A percentile compares a stretch with the other conserved stretches of the same genome.
Conservation (phyloP, 2,113 vertebrate species). For the Hyaena hyaena region DNA sequence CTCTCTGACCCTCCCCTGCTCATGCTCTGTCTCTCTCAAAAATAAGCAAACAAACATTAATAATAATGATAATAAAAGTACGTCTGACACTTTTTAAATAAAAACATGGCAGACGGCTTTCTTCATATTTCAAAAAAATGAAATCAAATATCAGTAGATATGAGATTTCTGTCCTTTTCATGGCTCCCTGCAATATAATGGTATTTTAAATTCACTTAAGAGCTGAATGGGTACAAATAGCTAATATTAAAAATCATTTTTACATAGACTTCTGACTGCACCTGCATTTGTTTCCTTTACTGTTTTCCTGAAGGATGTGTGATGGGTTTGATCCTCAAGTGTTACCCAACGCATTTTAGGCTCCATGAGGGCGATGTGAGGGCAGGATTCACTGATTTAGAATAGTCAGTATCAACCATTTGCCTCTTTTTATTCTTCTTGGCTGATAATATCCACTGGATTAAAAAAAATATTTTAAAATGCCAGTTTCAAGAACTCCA, state of each 20-base stretch:
- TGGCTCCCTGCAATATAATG: not conserved
- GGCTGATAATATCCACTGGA: not conserved
- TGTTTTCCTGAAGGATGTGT: not conserved
- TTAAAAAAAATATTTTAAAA: conserved; percentile 53
- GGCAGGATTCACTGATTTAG: not conserved
- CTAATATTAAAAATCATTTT: not conserved
- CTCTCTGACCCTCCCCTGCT: no score
- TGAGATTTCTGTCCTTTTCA: not conserved
- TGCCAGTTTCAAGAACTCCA: conserved; percentile 10
- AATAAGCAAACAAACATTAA: no score
- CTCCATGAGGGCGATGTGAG: not conserved
- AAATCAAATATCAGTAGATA: not conserved
- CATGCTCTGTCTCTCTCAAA: no score
- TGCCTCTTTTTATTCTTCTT: conserved; percentile 21
- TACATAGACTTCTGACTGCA: not conserved
- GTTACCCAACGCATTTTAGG: not conserved
- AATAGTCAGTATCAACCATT: not conserved
- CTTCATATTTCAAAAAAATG: not conserved
- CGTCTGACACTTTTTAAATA: not conserved
- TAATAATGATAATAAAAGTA: not conserved
- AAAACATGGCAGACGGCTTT: not conserved
- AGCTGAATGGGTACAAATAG: conserved; percentile 6
- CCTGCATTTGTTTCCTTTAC: not conserved
- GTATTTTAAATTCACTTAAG: not conserved
- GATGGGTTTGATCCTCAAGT: not conserved